phyloP scores from a whole-genome alignment of 1,140 invertebrate genomes.

The Aphaenogaster ashmeadi region DNA sequence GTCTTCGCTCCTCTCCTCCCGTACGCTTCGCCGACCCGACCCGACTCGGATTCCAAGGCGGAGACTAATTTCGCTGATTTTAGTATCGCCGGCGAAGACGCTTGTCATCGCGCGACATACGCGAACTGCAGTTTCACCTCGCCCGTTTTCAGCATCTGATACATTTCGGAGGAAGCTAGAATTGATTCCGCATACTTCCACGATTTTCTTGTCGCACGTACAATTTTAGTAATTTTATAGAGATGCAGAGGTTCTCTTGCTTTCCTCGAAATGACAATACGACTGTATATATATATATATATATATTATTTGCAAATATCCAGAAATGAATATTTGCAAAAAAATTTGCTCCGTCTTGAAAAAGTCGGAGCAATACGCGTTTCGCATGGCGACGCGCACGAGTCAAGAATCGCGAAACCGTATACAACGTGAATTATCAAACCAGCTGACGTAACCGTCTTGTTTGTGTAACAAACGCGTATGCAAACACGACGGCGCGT shows the following conservation, averaged over 20 bases:
- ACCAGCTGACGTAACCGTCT: constrained; percentile 20
- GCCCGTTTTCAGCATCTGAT: not conserved
- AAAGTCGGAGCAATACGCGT: not conserved
- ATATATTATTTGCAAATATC: not conserved
- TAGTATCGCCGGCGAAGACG: constrained; percentile 50
- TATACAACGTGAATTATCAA: constrained; percentile 30
- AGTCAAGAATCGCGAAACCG: not conserved
- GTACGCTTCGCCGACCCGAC: not conserved
- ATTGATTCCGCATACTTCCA: not conserved
- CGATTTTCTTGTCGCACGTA: not conserved
- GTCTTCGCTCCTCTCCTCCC: constrained; percentile 10
- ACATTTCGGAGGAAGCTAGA: not conserved
- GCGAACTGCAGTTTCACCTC: not conserved
- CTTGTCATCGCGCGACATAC: constrained; percentile 45
- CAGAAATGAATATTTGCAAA: no score
- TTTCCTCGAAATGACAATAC: not conserved
- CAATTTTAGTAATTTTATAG: not conserved
- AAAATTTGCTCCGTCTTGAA: not conserved
- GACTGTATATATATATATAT: not conserved
- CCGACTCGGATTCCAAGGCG: constrained; percentile 48
- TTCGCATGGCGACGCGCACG: not conserved
- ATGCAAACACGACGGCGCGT: constrained; percentile 31
- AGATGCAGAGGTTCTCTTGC: not conserved
- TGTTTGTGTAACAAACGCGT: constrained; percentile 42
- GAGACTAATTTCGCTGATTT: constrained; percentile 62